Conservation (phyloP, 1,140 invertebrate species). For the Brachionus plicatilis region DNA sequence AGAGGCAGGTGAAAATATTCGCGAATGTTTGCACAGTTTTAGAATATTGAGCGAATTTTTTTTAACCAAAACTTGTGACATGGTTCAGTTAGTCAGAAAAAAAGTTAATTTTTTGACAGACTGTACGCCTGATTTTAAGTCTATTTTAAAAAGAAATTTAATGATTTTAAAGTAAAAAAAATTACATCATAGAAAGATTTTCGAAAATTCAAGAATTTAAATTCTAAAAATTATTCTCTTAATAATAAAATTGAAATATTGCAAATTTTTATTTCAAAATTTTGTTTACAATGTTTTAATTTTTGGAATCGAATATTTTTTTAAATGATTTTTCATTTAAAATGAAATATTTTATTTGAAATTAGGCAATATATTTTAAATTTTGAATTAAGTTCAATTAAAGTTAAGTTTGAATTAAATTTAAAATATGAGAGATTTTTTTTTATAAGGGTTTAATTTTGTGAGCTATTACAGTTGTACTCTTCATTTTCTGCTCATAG, state of each 20-base stretch:
- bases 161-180: not conserved
- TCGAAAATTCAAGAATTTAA: slow-evolving; percentile 20
- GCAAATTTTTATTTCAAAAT: not conserved
- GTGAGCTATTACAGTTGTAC: no score
- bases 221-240: not conserved
- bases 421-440: not conserved
- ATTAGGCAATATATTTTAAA: no score
- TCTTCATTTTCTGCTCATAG: no score
- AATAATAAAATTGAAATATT: not conserved
- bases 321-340: no score
- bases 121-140: not conserved
- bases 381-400: no score
- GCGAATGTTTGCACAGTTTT: not conserved
- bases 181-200: not conserved
- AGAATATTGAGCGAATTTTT: not conserved
- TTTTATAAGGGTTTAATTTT: not conserved
- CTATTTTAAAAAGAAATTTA: not conserved
- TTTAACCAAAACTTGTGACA: slow-evolving; percentile 21
- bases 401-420: no score
- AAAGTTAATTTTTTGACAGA: not conserved
- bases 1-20: not conserved
- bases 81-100: not conserved
- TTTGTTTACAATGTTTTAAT: not conserved
- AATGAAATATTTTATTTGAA: no score
- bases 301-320: not conserved